Percentiles rank a stretch among this genome's conserved stretches.
Conservation (phyloP, 2,888 invertebrate species). For the Dione vanillae region DNA sequence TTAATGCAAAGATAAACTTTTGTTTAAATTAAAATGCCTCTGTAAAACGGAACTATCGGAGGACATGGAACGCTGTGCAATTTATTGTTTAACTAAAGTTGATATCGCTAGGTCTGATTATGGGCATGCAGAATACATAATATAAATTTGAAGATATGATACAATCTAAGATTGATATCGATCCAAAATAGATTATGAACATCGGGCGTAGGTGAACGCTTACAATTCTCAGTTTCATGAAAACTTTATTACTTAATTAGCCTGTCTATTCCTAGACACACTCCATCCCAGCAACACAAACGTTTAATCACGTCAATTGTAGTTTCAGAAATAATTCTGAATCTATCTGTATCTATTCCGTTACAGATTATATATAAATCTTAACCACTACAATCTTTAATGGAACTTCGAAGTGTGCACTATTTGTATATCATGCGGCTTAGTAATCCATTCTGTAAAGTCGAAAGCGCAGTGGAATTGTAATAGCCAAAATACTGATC, state of each 20-base stretch:
- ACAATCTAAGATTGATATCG: too few relatives aligned
- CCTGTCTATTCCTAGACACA: background rate
- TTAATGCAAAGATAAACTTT: too few relatives aligned
- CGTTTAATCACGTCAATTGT: background rate
- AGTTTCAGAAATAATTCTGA: too few relatives aligned
- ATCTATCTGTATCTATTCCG: constrained; percentile 4
- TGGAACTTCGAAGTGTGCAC: background rate
- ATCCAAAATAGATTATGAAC: too few relatives aligned
- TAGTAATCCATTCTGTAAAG: constrained; percentile 5
- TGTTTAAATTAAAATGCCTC: too few relatives aligned
- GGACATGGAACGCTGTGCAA: too few relatives aligned
- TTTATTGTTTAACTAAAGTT: too few relatives aligned
- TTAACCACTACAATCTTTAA: background rate
- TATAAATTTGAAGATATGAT: too few relatives aligned
- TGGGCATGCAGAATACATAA: too few relatives aligned
- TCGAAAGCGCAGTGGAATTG: background rate
- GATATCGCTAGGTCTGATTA: too few relatives aligned
- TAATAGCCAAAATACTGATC: background rate
- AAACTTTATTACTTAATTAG: constrained; percentile 1
- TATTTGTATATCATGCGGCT: background rate
- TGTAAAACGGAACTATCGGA: too few relatives aligned
- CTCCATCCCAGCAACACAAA: background rate
- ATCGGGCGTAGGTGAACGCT: too few relatives aligned
- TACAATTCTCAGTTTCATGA: background rate
- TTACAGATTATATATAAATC: constrained; percentile 3